A percentile compares a stretch with the other conserved stretches of the same genome.
These are phyloP conservation scores for Corydoras maculifer DNA, from an alignment of 2,113 vertebrate genomes.

Conservation along the genomic window DNA sequence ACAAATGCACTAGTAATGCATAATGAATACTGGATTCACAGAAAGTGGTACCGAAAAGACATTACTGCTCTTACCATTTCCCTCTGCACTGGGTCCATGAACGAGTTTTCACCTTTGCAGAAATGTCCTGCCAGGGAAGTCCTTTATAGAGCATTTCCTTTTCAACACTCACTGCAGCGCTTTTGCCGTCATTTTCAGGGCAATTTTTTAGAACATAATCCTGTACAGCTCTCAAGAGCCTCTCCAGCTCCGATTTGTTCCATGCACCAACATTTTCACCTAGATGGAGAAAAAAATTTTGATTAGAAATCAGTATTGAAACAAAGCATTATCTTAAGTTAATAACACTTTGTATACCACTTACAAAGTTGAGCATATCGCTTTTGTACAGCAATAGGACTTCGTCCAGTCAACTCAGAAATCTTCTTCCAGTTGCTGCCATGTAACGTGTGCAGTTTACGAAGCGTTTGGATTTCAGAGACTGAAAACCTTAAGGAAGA, in stretches of 20 bases:
- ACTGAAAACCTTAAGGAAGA: slow-evolving; percentile 52
- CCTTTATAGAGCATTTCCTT: slow-evolving; percentile 49
- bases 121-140: slow-evolving; percentile 57
- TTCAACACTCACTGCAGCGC: neutral
- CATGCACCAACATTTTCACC: slow-evolving; percentile 15
- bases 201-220: slow-evolving; percentile 36
- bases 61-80: slow-evolving; percentile 37
- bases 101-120: slow-evolving; percentile 43
- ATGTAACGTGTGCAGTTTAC: slow-evolving; percentile 49
- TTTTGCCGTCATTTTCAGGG: neutral
- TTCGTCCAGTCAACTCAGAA: slow-evolving; percentile 54
- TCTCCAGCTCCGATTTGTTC: slow-evolving; percentile 18
- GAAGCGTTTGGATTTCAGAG: slow-evolving; percentile 44
- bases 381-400: slow-evolving; percentile 51
- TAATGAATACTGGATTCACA: no score
- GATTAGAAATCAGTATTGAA: neutral
- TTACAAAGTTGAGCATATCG: slow-evolving; percentile 50
- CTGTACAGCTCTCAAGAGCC: slow-evolving; percentile 38
- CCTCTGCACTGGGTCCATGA: slow-evolving; percentile 42
- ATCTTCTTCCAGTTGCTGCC: slow-evolving; percentile 61
- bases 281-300: slow-evolving; percentile 1
- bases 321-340: neutral
- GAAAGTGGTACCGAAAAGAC: neutral
- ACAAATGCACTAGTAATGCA: no score
- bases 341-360: neutral